phyloP scores from a whole-genome alignment of 1,140 invertebrate genomes.

The Harlomillsia oculata region DNA sequence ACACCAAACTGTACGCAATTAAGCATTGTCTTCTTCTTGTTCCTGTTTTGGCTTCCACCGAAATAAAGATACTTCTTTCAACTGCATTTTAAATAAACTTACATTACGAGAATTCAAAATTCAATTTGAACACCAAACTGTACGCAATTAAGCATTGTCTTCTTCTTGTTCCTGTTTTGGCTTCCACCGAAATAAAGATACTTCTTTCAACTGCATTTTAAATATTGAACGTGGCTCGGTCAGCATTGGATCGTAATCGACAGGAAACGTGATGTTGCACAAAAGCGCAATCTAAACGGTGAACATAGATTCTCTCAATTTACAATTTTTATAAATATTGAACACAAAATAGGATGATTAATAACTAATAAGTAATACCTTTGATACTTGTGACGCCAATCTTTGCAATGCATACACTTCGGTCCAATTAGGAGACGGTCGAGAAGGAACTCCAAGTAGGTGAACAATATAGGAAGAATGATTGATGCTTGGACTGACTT shows the following conservation, averaged over 20 bases:
- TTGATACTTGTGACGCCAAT: constrained; percentile 16
- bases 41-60: constrained; percentile 31
- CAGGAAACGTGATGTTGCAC: constrained; percentile 26
- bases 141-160: too few species aligned
- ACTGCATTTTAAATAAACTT: too few species aligned
- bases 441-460: constrained; percentile 16
- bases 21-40: too few species aligned
- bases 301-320: too few species aligned
- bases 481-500: constrained; percentile 23
- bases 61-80: constrained; percentile 19
- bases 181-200: constrained; percentile 20
- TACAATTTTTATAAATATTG: neutral
- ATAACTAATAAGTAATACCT: constrained; percentile 16
- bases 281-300: too few species aligned
- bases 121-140: too few species aligned
- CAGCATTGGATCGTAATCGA: constrained; percentile 10
- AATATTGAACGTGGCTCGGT: constrained; percentile 27
- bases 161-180: too few species aligned
- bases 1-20: too few species aligned
- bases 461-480: constrained; percentile 30
- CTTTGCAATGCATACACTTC: constrained; percentile 27
- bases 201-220: constrained; percentile 22
- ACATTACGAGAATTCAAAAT: too few species aligned
- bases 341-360: neutral
- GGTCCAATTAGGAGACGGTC: constrained; percentile 23